These are phyloP conservation scores for Characodon lateralis DNA, from an alignment of 2,797 vertebrate genomes.

Conservation along the genomic window DNA sequence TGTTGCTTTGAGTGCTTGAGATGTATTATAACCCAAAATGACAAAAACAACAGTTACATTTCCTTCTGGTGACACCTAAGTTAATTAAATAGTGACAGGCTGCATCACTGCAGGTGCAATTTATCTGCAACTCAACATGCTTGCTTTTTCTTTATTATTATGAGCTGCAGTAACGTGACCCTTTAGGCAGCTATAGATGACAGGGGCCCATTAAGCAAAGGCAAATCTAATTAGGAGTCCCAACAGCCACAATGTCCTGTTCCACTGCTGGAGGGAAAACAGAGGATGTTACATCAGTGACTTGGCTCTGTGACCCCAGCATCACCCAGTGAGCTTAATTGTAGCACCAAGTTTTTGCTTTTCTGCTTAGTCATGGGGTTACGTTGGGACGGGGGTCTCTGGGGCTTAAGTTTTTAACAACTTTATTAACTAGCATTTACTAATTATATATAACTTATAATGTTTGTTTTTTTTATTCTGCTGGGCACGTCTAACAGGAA, in stretches of 20 bases:
- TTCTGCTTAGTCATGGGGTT: slow-evolving; percentile 3
- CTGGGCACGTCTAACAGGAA: slow-evolving; percentile 46
- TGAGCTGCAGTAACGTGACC: slow-evolving; percentile 48
- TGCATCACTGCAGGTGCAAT: slow-evolving; percentile 60
- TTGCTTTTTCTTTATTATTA: slow-evolving; percentile 54
- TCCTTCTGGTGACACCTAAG: slow-evolving; percentile 5
- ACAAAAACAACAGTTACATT: neutral
- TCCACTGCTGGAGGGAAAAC: slow-evolving; percentile 64
- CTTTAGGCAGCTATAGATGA: slow-evolving; percentile 67
- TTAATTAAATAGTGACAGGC: slow-evolving; percentile 35
- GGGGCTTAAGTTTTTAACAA: no score
- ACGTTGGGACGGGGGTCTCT: neutral
- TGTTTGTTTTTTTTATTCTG: slow-evolving; percentile 42
- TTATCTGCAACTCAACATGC: slow-evolving; percentile 53
- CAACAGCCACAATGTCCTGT: slow-evolving; percentile 63
- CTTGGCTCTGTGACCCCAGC: slow-evolving; percentile 57
- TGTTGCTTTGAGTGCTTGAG: neutral
- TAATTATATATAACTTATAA: slow-evolving; percentile 16
- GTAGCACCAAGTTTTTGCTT: slow-evolving; percentile 23
- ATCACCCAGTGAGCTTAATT: slow-evolving; percentile 21
- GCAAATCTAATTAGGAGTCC: slow-evolving; percentile 81
- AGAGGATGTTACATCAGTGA: slow-evolving; percentile 50
- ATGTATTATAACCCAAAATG: neutral
- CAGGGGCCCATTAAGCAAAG: slow-evolving; percentile 79
- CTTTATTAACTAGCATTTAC: neutral